Evolutionary conservation across 2,113 vertebrate genomes (phyloP).

Genomic region (Eolophus roseicapilla): DNA sequence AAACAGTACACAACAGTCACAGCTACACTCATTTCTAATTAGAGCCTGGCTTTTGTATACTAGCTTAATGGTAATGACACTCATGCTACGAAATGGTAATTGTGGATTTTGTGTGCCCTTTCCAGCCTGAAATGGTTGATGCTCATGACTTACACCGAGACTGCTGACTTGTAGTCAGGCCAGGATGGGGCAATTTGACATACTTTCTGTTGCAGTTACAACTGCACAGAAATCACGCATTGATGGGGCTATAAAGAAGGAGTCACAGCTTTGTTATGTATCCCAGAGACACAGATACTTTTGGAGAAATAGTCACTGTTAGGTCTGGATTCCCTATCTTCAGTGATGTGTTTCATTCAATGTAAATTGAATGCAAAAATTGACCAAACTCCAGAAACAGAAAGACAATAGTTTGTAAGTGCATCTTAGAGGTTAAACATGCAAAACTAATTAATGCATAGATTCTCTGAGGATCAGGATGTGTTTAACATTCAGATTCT

Average conservation of each 20-base stretch:
- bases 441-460: not conserved
- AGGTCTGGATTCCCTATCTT: not conserved
- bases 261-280: not conserved
- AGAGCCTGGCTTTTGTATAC: not conserved
- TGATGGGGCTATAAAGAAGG: not conserved
- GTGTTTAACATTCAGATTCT: not conserved
- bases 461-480: not conserved
- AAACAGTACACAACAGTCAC: not conserved
- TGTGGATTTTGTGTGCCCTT: not conserved
- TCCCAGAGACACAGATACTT: not conserved
- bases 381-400: not conserved
- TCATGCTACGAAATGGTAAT: not conserved
- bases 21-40: not conserved
- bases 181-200: not conserved
- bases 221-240: not conserved
- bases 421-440: not conserved
- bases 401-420: not conserved
- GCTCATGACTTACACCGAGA: not conserved
- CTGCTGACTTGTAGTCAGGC: not conserved
- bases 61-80: not conserved
- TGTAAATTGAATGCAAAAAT: not conserved
- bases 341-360: not conserved
- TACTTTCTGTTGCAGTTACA: not conserved
- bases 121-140: not conserved
- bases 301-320: not conserved